phyloP scores from a whole-genome alignment of 1,140 invertebrate species.

The Micrasema longulum region DNA sequence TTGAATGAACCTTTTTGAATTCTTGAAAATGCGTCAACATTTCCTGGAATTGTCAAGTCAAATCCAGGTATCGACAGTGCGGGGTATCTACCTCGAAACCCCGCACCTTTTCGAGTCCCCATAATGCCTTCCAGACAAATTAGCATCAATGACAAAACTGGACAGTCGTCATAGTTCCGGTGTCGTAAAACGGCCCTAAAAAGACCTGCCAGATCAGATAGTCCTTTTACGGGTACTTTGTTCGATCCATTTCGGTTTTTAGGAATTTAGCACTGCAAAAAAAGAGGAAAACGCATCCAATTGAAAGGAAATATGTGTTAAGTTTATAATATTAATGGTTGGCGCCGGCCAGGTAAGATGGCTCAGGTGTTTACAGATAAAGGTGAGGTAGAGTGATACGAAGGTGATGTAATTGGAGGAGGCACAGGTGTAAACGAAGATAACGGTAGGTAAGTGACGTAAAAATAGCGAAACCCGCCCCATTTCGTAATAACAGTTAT shows the following conservation, averaged over 20 bases:
- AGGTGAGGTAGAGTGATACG: not conserved
- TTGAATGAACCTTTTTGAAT: too few relatives aligned
- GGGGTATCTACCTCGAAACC: too few relatives aligned
- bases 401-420: constrained; percentile 1
- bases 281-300: constrained; percentile 5
- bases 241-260: not conserved
- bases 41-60: too few relatives aligned
- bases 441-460: not conserved
- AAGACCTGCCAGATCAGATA: constrained; percentile 12
- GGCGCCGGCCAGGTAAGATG: not conserved
- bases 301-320: constrained; percentile 1
- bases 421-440: not conserved
- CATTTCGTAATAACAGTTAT: too few relatives aligned
- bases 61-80: too few relatives aligned
- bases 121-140: constrained; percentile 5
- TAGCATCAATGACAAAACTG: constrained; percentile 11
- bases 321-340: not conserved
- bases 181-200: constrained; percentile 7
- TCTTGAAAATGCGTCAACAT: too few relatives aligned
- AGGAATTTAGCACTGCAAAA: constrained; percentile 6
- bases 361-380: not conserved
- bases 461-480: too few relatives aligned
- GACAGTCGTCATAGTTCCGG: constrained; percentile 16
- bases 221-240: constrained; percentile 14
- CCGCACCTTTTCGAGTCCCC: too few relatives aligned